Percentiles rank a stretch among this genome's conserved stretches.
Evolutionary conservation across 2,888 invertebrate genomes (phyloP).

Genomic region (Aricia artaxerxes): DNA sequence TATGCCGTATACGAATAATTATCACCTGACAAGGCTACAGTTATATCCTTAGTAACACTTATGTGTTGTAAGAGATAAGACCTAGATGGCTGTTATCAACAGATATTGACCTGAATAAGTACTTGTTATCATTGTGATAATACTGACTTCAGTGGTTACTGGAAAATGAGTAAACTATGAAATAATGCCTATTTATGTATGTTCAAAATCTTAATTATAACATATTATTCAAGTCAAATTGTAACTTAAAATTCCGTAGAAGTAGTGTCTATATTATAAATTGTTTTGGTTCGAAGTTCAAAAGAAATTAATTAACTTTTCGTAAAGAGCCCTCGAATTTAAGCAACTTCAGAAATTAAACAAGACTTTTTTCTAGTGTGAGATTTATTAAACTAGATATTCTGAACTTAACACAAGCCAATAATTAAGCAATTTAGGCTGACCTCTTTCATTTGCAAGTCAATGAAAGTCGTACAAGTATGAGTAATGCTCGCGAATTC

Average conservation of each 20-base stretch:
- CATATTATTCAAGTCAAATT: too few species aligned
- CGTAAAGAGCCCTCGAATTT: too few species aligned
- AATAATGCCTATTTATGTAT: slow-evolving; percentile 28
- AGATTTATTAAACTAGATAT: background rate
- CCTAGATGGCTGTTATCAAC: slow-evolving; percentile 53
- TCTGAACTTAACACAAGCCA: background rate
- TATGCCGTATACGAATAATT: slow-evolving; percentile 36
- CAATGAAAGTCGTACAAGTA: background rate
- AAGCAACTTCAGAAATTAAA: background rate
- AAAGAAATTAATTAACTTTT: too few species aligned
- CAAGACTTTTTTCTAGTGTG: background rate
- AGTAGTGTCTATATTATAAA: too few species aligned
- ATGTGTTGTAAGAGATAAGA: slow-evolving; percentile 37
- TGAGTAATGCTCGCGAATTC: slow-evolving; percentile 20
- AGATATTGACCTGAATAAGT: slow-evolving; percentile 74
- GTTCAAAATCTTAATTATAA: background rate
- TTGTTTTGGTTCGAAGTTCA: too few species aligned
- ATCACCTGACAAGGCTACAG: slow-evolving; percentile 43
- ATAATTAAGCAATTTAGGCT: slow-evolving; percentile 35
- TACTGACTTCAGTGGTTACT: slow-evolving; percentile 34
- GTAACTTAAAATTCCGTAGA: too few species aligned
- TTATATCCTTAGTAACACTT: slow-evolving; percentile 36
- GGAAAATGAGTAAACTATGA: slow-evolving; percentile 45
- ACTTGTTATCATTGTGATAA: slow-evolving; percentile 60
- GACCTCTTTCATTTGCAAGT: slow-evolving; percentile 42